Conservation (phyloP, 1,140 invertebrate genomes). For the Macrotrachela quadricornifera region DNA sequence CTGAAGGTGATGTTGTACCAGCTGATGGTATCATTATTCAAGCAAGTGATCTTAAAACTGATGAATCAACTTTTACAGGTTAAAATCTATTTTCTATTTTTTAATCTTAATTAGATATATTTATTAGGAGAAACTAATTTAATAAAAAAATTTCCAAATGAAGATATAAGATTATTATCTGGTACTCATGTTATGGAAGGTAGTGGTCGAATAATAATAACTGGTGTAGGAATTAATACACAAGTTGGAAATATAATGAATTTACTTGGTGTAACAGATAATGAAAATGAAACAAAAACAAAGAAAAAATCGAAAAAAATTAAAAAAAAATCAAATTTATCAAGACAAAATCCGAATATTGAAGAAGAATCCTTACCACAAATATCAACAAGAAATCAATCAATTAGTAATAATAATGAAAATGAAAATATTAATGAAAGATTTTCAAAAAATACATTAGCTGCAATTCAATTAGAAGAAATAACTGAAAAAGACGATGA, state of each 20-base stretch:
- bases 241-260: conserved; percentile 99
- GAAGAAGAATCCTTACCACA: too few species aligned
- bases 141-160: conserved; percentile 63
- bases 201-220: conserved; percentile 93
- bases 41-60: conserved; percentile 93
- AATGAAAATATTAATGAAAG: too few species aligned
- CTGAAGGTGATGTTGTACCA: conserved; percentile 60
- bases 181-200: conserved; percentile 99
- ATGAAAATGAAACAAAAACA: neutral
- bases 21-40: conserved; percentile 92
- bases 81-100: conserved; percentile 83
- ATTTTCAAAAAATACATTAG: too few species aligned
- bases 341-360: too few species aligned
- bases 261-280: conserved; percentile 48
- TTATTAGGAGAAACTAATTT: conserved; percentile 99
- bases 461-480: too few species aligned
- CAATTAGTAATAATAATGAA: too few species aligned
- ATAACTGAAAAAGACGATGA: too few species aligned
- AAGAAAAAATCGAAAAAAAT: neutral
- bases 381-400: too few species aligned
- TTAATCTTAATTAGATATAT: too few species aligned
- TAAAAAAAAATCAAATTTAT: neutral
- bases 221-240: conserved; percentile 92
- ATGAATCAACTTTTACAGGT: conserved; percentile 92
- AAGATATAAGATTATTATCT: conserved; percentile 37